phyloP scores from a whole-genome alignment of 2,113 vertebrate species.

The Otolemur garnettii region DNA sequence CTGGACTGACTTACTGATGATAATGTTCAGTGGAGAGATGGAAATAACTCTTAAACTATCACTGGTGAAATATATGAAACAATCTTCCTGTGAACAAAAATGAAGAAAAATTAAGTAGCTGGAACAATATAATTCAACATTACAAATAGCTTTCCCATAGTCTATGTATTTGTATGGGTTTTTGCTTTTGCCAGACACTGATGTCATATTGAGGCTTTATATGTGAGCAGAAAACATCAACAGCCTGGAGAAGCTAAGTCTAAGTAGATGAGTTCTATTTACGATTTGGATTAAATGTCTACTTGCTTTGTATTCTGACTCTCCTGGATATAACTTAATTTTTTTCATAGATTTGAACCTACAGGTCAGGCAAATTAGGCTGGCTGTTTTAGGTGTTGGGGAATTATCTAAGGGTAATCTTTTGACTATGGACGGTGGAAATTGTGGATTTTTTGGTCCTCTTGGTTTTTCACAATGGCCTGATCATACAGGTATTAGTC shows the following conservation, averaged over 20 bases:
- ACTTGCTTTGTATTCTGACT: neutral
- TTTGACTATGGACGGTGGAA: neutral
- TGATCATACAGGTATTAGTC: neutral
- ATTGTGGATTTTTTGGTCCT: neutral
- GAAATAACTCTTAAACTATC: neutral
- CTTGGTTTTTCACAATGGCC: slow-evolving; percentile 17
- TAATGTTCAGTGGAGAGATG: neutral
- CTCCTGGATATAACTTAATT: slow-evolving; percentile 38
- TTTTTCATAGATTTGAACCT: slow-evolving; percentile 31
- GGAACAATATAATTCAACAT: neutral
- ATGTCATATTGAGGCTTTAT: neutral
- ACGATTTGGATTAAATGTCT: slow-evolving; percentile 14
- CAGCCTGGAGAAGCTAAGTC: neutral
- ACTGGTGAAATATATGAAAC: neutral
- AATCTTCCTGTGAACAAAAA: neutral
- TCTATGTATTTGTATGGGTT: neutral
- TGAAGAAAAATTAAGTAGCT: neutral
- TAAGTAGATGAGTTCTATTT: slow-evolving; percentile 5
- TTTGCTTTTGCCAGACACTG: neutral
- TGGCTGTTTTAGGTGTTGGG: neutral
- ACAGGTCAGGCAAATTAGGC: neutral
- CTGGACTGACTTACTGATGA: neutral
- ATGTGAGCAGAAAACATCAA: neutral
- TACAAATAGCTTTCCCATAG: neutral
- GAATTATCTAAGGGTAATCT: neutral